Conservation (phyloP, 2,888 invertebrate species). For the Eristalinus sepulchralis region DNA sequence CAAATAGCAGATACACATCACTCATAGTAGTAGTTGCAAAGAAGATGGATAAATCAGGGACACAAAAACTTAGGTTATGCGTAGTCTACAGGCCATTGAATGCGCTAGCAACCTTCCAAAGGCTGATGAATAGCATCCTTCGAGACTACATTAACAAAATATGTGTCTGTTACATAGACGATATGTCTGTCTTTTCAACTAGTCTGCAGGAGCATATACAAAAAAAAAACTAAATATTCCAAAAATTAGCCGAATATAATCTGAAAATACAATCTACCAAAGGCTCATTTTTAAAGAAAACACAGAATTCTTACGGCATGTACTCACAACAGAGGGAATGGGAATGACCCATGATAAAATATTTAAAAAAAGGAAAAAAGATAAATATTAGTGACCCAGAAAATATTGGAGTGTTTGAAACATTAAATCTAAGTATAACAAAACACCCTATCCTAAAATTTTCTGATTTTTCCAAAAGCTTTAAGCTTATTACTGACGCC, state of each 20-base stretch:
- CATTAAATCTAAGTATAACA: not conserved
- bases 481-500: not conserved
- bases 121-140: constrained; percentile 12
- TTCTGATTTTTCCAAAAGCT: not conserved
- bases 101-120: constrained; percentile 13
- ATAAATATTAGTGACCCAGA: not conserved
- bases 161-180: constrained; percentile 19
- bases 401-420: not conserved
- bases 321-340: constrained; percentile 18
- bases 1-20: no score
- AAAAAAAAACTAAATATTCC: constrained; percentile 30
- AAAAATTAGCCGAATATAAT: constrained; percentile 21
- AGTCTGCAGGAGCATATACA: constrained; percentile 16
- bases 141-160: not conserved
- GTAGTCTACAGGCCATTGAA: constrained; percentile 25
- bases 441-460: not conserved
- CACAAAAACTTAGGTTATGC: constrained; percentile 7
- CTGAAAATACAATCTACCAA: constrained; percentile 28
- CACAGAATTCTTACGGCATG: constrained; percentile 5
- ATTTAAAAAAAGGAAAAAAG: not conserved
- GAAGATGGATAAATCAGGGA: constrained; percentile 17
- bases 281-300: constrained; percentile 8
- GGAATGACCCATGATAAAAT: not conserved
- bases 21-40: constrained; percentile 24
- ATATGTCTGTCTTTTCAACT: constrained; percentile 12